Percentiles rank a stretch among this genome's conserved stretches.
phyloP scores from a whole-genome alignment of 2,888 invertebrate species.

The Drosophila merina region DNA sequence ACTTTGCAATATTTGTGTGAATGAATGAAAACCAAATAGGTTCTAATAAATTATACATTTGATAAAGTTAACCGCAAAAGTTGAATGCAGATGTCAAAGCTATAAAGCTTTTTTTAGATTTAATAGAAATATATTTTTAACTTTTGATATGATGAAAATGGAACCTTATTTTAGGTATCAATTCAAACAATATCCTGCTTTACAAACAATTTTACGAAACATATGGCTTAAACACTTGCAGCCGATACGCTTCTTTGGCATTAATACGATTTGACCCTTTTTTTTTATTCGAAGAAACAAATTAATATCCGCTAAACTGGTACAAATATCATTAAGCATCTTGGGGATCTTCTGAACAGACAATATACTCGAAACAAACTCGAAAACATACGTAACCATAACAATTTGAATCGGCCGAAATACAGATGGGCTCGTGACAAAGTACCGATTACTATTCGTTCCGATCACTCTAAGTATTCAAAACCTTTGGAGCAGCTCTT shows the following conservation, averaged over 20 bases:
- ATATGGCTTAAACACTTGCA: constrained; percentile 2
- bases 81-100: not conserved
- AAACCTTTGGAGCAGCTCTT: constrained; percentile 30
- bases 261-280: constrained; percentile 26
- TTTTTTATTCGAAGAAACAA: constrained; percentile 31
- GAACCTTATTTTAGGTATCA: not conserved
- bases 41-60: constrained; percentile 30
- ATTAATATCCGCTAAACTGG: constrained; percentile 36
- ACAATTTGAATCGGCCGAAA: constrained; percentile 30
- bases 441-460: constrained; percentile 40
- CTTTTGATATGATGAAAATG: not conserved
- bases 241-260: constrained; percentile 15
- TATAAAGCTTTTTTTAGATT: not conserved
- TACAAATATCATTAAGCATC: constrained; percentile 38
- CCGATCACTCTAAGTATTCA: constrained; percentile 43
- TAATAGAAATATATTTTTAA: not conserved
- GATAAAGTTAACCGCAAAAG: not conserved
- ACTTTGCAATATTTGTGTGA: constrained; percentile 48
- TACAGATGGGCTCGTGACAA: constrained; percentile 46
- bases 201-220: not conserved
- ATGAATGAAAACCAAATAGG: constrained; percentile 27
- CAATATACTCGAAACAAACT: constrained; percentile 1
- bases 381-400: constrained; percentile 23
- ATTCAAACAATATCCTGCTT: not conserved
- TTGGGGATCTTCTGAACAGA: constrained; percentile 12